Evolutionary conservation across 2,797 vertebrate species (phyloP), one percentile per base, ranked within the genome.

Genomic region (Falco biarmicus): DNA sequence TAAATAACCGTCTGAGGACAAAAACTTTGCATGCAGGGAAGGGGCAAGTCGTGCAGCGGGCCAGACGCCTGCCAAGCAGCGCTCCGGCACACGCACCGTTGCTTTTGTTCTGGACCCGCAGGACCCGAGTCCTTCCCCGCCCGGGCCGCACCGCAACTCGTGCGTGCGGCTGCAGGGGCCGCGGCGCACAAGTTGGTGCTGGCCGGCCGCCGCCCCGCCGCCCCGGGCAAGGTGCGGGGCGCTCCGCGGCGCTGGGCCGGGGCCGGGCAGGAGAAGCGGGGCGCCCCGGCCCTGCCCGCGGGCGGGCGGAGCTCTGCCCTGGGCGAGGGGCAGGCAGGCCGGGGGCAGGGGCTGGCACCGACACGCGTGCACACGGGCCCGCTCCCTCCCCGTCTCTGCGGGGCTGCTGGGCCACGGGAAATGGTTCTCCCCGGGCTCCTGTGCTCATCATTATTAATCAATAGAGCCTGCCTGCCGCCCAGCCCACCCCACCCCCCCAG

Each of bases 361-460:
- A 71, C 74, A 76, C 86, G 61, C 43, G 57, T 17, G 43, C 59
- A 73, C 43, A 15, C 14, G n/a, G 78, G 57, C 71, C 25, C 70
- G 47, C 78, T 53, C 57, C 45, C 61, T 17, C 25, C 47, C 25
- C 19, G 11, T 21, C 19, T 59, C 79, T 50, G 70, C 37, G 53
- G 59, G 61, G 48, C 59, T 8, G 74, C 57, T 24, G 63, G 15
- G n/a, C 63, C 75, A 31, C 83, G 25, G 32, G 80, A 73, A 84
- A 57, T 15, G 54, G 31, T 28, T 28, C 48, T 41, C 73, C 68
- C 80, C 6, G 17, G 56, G 65, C 70, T 34, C 50, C 39, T 24
- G 53, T 47, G 56, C 56, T 79, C 93, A 73, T 60, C 54, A 59
- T 41, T 74, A 93, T 74, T 87, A 87, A 95, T 82, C 84, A 90